phyloP scores from a whole-genome alignment of 1,140 invertebrate genomes.

The Pseudachorutes palmiensis region DNA sequence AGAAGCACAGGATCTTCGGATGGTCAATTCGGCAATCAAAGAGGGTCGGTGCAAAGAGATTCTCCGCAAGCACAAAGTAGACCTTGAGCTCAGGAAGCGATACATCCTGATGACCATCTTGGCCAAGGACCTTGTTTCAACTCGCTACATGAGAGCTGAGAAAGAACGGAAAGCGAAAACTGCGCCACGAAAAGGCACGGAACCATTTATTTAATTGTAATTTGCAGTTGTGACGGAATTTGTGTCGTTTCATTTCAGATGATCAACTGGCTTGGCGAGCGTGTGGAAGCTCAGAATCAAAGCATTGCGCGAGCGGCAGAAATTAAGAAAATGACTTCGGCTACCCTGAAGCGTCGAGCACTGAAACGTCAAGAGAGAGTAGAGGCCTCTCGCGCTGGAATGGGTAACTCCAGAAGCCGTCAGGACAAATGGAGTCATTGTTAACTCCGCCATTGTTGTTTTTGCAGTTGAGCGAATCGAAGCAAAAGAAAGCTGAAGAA shows the following conservation, averaged over 20 bases:
- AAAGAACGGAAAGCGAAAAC: too few species aligned
- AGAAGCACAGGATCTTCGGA: neutral
- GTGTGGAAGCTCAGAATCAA: neutral
- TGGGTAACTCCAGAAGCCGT: neutral
- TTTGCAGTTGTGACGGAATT: neutral
- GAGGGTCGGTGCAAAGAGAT: neutral
- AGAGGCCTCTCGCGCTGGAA: neutral
- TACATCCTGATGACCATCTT: neutral
- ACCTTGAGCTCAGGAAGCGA: neutral
- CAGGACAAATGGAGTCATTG: neutral
- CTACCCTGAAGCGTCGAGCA: neutral
- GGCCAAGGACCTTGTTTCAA: too few species aligned
- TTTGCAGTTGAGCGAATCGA: conserved; percentile 8
- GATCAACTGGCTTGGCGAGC: neutral
- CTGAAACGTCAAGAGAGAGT: neutral
- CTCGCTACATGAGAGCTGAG: too few species aligned
- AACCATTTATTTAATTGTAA: neutral
- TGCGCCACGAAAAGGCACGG: neutral
- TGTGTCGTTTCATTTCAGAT: neutral
- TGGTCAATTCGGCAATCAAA: neutral
- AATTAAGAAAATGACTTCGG: neutral
- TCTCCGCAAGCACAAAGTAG: neutral
- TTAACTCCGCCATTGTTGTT: neutral
- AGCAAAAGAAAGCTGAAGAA: neutral
- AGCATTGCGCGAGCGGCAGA: neutral